These are phyloP conservation scores for Cephus nigrinus DNA, from an alignment of 2,888 invertebrate genomes.

Conservation along the genomic window DNA sequence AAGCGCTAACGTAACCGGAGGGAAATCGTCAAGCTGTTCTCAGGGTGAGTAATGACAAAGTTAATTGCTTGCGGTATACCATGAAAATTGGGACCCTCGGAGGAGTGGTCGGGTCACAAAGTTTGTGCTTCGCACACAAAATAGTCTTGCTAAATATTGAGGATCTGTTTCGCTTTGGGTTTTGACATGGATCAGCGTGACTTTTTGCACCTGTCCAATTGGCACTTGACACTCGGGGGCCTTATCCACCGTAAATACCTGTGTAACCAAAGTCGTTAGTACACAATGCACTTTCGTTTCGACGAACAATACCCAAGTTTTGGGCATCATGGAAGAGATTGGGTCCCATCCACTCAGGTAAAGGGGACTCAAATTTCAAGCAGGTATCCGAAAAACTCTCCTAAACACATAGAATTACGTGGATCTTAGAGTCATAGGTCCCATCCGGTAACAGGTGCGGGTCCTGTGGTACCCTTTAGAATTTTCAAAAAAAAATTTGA, in stretches of 20 bases:
- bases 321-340: not conserved
- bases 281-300: not conserved
- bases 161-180: not conserved
- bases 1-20: not conserved
- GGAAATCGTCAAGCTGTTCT: not conserved
- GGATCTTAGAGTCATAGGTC: not conserved
- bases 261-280: not conserved
- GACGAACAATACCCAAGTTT: not conserved
- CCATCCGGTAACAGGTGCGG: not conserved
- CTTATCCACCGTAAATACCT: not conserved
- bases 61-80: not conserved
- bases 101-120: not conserved
- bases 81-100: not conserved
- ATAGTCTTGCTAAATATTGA: not conserved
- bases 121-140: not conserved
- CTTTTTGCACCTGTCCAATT: not conserved
- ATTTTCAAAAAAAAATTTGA: not conserved
- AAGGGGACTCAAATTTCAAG: not conserved
- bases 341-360: not conserved
- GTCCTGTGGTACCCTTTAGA: not conserved
- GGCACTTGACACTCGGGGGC: not conserved
- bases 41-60: not conserved
- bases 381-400: constrained; percentile 37
- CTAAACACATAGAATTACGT: constrained; percentile 18
- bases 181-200: not conserved